Evolutionary conservation across 2,797 vertebrate genomes (phyloP), one percentile per base, ranked within the genome.

Genomic region (Lepidocolaptes lacrymiger): DNA sequence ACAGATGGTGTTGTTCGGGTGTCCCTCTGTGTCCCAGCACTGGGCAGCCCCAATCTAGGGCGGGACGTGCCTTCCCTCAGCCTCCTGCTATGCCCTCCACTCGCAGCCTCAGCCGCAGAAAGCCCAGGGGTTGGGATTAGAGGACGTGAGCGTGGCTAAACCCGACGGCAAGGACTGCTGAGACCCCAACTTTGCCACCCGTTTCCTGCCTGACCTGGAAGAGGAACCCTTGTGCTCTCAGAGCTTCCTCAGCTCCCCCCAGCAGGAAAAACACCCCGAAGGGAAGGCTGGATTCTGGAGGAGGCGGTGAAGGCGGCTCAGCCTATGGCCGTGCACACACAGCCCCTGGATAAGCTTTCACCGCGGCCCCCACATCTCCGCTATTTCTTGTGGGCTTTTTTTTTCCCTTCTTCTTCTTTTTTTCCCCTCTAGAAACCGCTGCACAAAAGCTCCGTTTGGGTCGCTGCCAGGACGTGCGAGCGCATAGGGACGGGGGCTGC

Each of bases 151-250:
- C 0, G 13, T 2, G 30, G 2, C 44, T 26, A 49, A 46, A 48
- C 32, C 36, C 77, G 2, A 1, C 0, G 3, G 14, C 0, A 12
- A 46, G 36, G 14, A 3, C 80, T 16, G 64, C 58, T 17, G 64
- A 30, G 78, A 46, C 91, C 91, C 84, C 86, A 85, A 76, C 48
- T 78, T n/a, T 95, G 96, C 96, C 94, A 96, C 91, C 4, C 66
- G 10, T 93, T 95, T 96, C 95, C 96, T 93, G 89, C 82, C 62
- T 88, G 89, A 96, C 95, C 95, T 94, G 95, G 91, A 96, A 96
- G 95, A 93, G 77, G 89, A 96, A 95, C 73, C 32, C 58, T 24
- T 1, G 39, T 4, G 55, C 62, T 77, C 62, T n/a, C 73, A 27
- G 66, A 27, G 95, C 78, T 89, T 87, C 94, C 90, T 75, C 55